These are phyloP conservation scores for Eupsittula cactorum DNA, from an alignment of 2,113 vertebrate genomes.

Conservation along the genomic window DNA sequence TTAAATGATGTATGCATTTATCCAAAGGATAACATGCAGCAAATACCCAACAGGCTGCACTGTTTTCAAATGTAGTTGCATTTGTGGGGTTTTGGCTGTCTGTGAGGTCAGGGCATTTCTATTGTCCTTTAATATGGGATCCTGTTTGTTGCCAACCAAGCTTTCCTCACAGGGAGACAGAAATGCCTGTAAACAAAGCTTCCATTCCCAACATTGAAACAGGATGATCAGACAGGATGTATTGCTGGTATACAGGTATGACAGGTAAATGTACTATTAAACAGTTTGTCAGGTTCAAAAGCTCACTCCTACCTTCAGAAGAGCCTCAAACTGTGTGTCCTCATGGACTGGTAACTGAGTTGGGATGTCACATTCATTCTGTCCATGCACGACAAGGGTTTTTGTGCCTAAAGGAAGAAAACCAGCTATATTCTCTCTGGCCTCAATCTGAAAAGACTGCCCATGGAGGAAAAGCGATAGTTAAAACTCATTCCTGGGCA, in stretches of 20 bases:
- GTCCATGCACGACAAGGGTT: constrained; percentile 96
- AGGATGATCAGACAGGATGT: not conserved
- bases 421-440: not conserved
- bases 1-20: not conserved
- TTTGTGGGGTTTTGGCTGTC: not conserved
- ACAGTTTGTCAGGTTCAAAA: not conserved
- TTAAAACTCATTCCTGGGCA: not conserved
- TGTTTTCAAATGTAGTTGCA: not conserved
- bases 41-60: not conserved
- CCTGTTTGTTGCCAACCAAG: not conserved
- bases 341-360: constrained; percentile 98
- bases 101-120: not conserved
- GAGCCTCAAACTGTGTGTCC: constrained; percentile 97
- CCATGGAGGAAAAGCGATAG: not conserved
- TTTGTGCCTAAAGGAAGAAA: constrained; percentile 87
- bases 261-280: not conserved
- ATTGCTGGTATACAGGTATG: not conserved
- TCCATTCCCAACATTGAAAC: not conserved
- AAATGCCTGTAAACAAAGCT: not conserved
- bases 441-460: not conserved
- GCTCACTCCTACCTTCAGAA: constrained; percentile 86
- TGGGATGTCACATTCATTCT: constrained; percentile 98
- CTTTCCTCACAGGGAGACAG: not conserved
- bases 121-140: not conserved
- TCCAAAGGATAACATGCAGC: not conserved